Base-by-base conservation (phyloP, 2,113 vertebrate genomes). In the Phrynosoma platyrhinos region DNA sequence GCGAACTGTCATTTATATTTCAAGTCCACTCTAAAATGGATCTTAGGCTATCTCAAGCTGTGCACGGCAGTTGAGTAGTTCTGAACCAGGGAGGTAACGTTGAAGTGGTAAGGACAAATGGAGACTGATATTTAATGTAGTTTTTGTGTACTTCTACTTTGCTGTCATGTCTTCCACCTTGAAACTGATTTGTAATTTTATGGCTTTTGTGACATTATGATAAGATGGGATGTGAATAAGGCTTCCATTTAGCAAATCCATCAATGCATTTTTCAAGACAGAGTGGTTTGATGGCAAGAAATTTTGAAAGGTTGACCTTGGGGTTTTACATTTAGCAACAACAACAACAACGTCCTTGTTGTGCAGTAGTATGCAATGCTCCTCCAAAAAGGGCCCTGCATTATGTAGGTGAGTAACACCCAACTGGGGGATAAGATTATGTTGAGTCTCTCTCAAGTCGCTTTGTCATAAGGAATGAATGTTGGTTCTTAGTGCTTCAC, bases 81-180 rank as follows among this genome's bases (percentile, higher is more conserved):
- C 92, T 95, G 95, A 91, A 93, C 92, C 1, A 82, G 62, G 91
- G 95, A 94, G 94, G 96, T 91, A 62, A 91, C 97, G 96, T 89
- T 95, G 96, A 97, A 97, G 96, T 93, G 95, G 94, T 96, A 94
- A 93, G 95, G 95, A 96, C 94, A 96, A 96, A 97, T 96, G 97
- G 96, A 97, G 98, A 96, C 96, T 94, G 98, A 98, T 98, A 97
- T 95, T 98, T 98, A 99, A 99, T 98, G 99, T 97, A 97, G 96
- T 98, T 98, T 97, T 96, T 98, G 97, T 98, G 98, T 98, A 97
- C 97, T 97, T 96, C 91, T 96, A 96, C 95, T 95, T 94, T 94
- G 92, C 97, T 98, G 98, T 98, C 98, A 97, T 94, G 95, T 96
- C 95, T 96, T 96, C 97, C 91, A 93, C 95, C 95, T 96, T 95